Percentiles rank a stretch among this genome's conserved stretches.
Evolutionary conservation across 1,140 invertebrate species (phyloP).

Genomic region (Drosophila teissieri): DNA sequence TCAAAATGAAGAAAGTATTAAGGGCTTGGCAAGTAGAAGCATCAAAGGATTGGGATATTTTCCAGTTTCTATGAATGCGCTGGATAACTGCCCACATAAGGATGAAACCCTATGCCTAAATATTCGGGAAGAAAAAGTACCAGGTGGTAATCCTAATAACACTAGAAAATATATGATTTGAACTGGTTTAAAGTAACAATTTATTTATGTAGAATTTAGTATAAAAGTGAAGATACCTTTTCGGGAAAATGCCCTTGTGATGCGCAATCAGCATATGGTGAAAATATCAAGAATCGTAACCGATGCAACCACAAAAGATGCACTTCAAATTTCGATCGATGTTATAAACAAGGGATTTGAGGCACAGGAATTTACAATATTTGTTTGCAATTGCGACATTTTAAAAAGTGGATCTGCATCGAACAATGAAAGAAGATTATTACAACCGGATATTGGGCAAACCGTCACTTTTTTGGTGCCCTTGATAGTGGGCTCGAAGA

Average conservation of each 20-base stretch:
- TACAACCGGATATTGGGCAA: constrained; percentile 52
- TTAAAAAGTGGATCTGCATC: constrained; percentile 7
- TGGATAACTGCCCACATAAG: constrained; percentile 38
- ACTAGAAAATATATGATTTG: neutral
- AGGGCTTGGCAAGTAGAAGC: neutral
- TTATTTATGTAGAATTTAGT: constrained; percentile 33
- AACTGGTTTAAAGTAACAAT: neutral
- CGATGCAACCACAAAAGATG: constrained; percentile 70
- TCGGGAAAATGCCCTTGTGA: constrained; percentile 40
- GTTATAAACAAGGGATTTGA: constrained; percentile 65
- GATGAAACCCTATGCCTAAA: constrained; percentile 44
- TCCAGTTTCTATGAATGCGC: constrained; percentile 4
- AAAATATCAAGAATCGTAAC: constrained; percentile 61
- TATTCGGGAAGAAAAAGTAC: constrained; percentile 36
- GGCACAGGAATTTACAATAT: constrained; percentile 43
- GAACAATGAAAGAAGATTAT: constrained; percentile 22
- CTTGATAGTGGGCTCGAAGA: constrained; percentile 41
- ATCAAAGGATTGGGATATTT: constrained; percentile 25
- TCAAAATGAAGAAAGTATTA: neutral
- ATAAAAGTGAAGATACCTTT: constrained; percentile 66
- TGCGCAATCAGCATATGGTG: constrained; percentile 21
- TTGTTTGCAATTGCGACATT: constrained; percentile 47
- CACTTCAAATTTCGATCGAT: constrained; percentile 57
- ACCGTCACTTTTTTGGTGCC: constrained; percentile 53
- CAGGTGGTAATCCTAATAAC: constrained; percentile 29